A percentile compares a stretch with the other conserved stretches of the same genome.
phyloP scores from a whole-genome alignment of 2,888 invertebrate species.

The Epinotia brunnichana region DNA sequence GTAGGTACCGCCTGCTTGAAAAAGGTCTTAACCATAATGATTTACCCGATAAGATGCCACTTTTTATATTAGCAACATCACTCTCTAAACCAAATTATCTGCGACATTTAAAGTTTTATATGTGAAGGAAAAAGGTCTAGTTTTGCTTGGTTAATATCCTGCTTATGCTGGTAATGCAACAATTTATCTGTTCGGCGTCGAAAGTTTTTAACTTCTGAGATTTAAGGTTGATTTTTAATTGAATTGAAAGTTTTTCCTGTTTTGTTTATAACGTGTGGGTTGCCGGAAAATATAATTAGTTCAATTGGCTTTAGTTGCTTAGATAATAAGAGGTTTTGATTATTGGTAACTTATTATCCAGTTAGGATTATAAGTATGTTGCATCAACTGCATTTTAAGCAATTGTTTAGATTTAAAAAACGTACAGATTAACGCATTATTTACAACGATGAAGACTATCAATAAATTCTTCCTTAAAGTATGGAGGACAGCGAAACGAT shows the following conservation, averaged over 20 bases:
- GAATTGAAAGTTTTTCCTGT: not conserved
- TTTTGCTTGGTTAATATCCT: not conserved
- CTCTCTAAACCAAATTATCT: not conserved
- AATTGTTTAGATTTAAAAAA: too few relatives aligned
- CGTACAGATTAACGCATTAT: too few relatives aligned
- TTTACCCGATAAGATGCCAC: not conserved
- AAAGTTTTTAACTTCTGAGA: not conserved
- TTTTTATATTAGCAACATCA: conserved; percentile 13
- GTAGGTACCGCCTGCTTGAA: not conserved
- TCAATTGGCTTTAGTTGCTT: conserved; percentile 7
- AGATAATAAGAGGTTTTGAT: not conserved
- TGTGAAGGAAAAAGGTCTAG: not conserved
- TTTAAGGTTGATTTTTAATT: not conserved
- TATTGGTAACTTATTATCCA: not conserved
- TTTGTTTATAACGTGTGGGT: conserved; percentile 18
- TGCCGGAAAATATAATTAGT: not conserved
- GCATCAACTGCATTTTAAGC: not conserved
- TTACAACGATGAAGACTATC: too few relatives aligned
- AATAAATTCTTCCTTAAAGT: too few relatives aligned
- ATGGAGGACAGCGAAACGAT: too few relatives aligned
- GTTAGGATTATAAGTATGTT: not conserved
- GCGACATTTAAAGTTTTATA: not conserved
- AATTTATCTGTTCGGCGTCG: not conserved
- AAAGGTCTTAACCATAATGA: not conserved
- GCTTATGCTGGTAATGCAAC: not conserved